These are phyloP conservation scores for Sarcophaga rosellei DNA, from an alignment of 2,888 invertebrate genomes.

Conservation along the genomic window DNA sequence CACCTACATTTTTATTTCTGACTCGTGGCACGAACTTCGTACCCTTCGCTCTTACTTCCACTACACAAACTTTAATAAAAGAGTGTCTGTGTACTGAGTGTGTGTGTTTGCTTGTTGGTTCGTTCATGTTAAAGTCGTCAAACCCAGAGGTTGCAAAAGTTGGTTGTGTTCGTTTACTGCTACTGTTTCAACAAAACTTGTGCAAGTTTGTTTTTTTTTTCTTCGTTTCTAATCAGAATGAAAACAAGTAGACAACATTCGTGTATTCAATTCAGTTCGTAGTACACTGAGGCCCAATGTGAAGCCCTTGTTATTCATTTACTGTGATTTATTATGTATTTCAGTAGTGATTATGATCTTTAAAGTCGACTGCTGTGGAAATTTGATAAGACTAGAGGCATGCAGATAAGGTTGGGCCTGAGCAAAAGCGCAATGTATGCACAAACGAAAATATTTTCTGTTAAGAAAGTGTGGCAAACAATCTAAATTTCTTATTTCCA, in stretches of 20 bases:
- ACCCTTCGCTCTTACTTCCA: neutral
- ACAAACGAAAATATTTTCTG: too few relatives aligned
- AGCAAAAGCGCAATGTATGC: too few relatives aligned
- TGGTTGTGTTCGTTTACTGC: conserved; percentile 26
- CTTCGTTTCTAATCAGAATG: conserved; percentile 14
- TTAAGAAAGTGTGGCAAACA: too few relatives aligned
- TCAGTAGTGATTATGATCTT: too few relatives aligned
- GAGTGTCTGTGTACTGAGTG: neutral
- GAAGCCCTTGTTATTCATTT: neutral
- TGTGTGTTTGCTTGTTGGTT: neutral
- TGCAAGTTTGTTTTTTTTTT: neutral
- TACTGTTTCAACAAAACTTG: conserved; percentile 47
- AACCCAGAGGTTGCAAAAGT: conserved; percentile 32
- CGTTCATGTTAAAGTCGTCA: conserved; percentile 36
- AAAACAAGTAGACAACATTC: conserved; percentile 31
- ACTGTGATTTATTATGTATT: too few relatives aligned
- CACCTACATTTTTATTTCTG: conserved; percentile 56
- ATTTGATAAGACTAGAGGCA: too few relatives aligned
- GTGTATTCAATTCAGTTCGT: neutral
- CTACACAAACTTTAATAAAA: too few relatives aligned
- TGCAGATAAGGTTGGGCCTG: too few relatives aligned
- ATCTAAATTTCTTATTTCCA: too few relatives aligned
- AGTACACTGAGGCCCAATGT: neutral
- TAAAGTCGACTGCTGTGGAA: too few relatives aligned
- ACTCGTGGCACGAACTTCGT: neutral